Evolutionary conservation across 2,113 vertebrate genomes (phyloP).

Genomic region (Neodontobutis hainanensis): DNA sequence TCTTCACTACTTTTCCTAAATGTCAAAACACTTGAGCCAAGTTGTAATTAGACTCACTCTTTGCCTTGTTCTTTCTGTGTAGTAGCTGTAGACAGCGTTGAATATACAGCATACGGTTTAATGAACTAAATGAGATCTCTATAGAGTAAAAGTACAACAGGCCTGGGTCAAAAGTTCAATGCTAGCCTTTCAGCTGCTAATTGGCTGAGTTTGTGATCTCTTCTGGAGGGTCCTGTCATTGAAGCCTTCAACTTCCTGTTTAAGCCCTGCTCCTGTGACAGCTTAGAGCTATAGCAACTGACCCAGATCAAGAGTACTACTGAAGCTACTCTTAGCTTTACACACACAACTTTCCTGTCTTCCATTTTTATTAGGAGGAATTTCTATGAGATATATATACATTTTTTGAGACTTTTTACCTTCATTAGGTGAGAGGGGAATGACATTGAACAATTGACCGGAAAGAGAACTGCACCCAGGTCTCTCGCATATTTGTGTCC

Average conservation of each 20-base stretch:
- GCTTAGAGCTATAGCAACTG: slow-evolving; percentile 46
- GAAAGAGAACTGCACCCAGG: too few species aligned
- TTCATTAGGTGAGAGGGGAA: too few species aligned
- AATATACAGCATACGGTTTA: slow-evolving; percentile 51
- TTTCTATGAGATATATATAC: slow-evolving; percentile 18
- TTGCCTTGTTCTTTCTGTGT: slow-evolving; percentile 43
- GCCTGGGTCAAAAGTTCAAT: slow-evolving; percentile 64
- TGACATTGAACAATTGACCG: too few species aligned
- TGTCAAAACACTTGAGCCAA: slow-evolving; percentile 53
- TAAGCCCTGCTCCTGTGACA: slow-evolving; percentile 53
- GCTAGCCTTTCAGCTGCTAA: slow-evolving; percentile 65
- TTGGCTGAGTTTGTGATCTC: slow-evolving; percentile 69
- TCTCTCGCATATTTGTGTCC: too few species aligned
- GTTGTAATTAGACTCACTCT: slow-evolving; percentile 56
- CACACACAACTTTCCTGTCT: slow-evolving; percentile 14
- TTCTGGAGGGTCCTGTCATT: slow-evolving; percentile 57
- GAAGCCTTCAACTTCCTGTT: slow-evolving; percentile 44
- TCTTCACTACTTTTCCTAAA: slow-evolving; percentile 14
- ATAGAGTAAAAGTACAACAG: slow-evolving; percentile 58
- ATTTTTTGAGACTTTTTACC: neutral
- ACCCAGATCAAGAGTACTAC: slow-evolving; percentile 40
- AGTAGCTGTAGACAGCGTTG: slow-evolving; percentile 47
- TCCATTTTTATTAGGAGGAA: slow-evolving; percentile 37
- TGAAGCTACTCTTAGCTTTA: slow-evolving; percentile 13
- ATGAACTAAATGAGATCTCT: slow-evolving; percentile 73